Conservation (phyloP, 2,113 vertebrate genomes). For the Columbina picui region DNA sequence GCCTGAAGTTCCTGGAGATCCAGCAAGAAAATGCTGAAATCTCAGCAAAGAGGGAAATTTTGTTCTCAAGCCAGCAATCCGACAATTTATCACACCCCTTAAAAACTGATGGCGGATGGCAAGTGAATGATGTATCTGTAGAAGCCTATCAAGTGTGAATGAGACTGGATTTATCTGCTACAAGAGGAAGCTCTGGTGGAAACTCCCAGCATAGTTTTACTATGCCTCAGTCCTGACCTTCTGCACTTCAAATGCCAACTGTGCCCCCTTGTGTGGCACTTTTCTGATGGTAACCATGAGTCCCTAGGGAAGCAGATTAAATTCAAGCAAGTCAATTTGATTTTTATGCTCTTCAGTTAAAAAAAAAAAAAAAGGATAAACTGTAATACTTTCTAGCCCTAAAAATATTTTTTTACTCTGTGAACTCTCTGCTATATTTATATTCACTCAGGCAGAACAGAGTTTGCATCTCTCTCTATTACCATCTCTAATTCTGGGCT, state of each 20-base stretch:
- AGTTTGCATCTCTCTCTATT: neutral
- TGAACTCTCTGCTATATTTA: neutral
- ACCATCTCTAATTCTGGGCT: neutral
- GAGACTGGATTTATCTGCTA: neutral
- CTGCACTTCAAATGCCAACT: slow-evolving; percentile 6
- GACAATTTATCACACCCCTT: neutral
- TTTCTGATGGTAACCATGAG: neutral
- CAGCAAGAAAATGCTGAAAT: slow-evolving; percentile 12
- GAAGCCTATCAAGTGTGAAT: neutral
- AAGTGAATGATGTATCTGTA: neutral
- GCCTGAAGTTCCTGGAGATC: neutral
- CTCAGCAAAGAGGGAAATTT: neutral
- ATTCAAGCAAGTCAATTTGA: rapidly evolving
- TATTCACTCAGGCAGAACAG: neutral
- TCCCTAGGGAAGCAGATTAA: neutral
- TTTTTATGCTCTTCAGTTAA: neutral
- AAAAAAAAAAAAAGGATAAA: neutral
- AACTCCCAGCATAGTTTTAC: neutral
- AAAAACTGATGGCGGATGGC: neutral
- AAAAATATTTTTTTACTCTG: neutral
- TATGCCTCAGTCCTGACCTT: neutral
- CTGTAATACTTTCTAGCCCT: neutral
- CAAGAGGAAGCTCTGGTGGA: neutral
- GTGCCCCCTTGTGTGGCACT: neutral
- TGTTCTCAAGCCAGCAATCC: neutral